These are phyloP conservation scores for Suncus etruscus DNA, from an alignment of 2,113 vertebrate species.

Conservation along the genomic window DNA sequence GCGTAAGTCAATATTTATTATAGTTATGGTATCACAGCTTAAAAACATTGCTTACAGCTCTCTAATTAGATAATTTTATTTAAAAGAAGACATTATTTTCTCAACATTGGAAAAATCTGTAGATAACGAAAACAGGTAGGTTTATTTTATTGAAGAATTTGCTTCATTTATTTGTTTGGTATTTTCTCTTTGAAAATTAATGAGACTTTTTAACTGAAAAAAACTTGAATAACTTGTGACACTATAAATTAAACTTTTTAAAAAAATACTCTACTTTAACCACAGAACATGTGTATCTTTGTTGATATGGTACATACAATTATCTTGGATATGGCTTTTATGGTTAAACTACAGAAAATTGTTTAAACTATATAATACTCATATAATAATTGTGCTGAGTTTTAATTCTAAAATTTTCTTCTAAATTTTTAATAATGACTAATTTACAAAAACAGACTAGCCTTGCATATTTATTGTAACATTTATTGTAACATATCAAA, in stretches of 20 bases:
- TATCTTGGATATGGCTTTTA: neutral
- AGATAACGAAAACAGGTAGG: slow-evolving; percentile 21
- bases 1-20: neutral
- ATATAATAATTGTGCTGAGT: neutral
- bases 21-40: neutral
- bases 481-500: neutral
- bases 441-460: neutral
- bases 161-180: neutral
- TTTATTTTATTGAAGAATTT: neutral
- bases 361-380: neutral
- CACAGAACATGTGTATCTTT: neutral
- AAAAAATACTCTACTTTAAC: neutral
- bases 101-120: neutral
- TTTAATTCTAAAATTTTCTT: neutral
- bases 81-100: slow-evolving; percentile 12
- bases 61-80: neutral
- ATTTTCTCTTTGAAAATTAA: slow-evolving; percentile 16
- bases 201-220: neutral
- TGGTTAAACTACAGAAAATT: too few species aligned
- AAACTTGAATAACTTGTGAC: neutral
- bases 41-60: neutral
- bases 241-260: slow-evolving; percentile 1
- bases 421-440: neutral
- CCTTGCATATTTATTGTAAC: neutral
- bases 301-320: neutral